Conservation (phyloP, 2,113 vertebrate genomes). For the Pheucticus melanocephalus region DNA sequence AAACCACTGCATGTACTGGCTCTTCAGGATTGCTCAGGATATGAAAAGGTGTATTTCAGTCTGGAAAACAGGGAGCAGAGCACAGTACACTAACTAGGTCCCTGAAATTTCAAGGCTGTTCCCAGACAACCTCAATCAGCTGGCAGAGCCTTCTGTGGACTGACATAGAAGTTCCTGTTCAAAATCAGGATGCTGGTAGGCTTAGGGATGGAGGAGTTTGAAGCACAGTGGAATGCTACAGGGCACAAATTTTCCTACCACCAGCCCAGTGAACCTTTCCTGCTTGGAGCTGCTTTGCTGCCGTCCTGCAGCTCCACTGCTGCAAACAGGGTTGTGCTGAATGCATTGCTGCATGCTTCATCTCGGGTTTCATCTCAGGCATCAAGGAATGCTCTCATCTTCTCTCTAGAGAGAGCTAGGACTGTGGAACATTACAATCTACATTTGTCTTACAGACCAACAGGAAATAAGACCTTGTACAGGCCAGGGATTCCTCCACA, state of each 20-base stretch:
- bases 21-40: not conserved
- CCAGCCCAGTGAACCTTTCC: fast-evolving
- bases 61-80: not conserved
- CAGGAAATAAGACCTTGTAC: fast-evolving
- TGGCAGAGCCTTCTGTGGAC: not conserved
- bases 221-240: not conserved
- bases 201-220: not conserved
- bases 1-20: not conserved
- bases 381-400: not conserved
- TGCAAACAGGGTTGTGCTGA: not conserved
- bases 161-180: not conserved
- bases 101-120: not conserved
- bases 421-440: not conserved
- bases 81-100: not conserved
- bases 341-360: not conserved
- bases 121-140: not conserved
- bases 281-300: not conserved
- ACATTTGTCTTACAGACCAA: not conserved
- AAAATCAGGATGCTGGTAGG: not conserved
- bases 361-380: not conserved
- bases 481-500: not conserved
- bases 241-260: not conserved
- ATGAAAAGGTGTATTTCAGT: not conserved
- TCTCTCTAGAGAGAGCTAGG: not conserved
- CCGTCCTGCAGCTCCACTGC: fast-evolving